phyloP scores from a whole-genome alignment of 2,888 invertebrate genomes.

The Tipula vernalis region DNA sequence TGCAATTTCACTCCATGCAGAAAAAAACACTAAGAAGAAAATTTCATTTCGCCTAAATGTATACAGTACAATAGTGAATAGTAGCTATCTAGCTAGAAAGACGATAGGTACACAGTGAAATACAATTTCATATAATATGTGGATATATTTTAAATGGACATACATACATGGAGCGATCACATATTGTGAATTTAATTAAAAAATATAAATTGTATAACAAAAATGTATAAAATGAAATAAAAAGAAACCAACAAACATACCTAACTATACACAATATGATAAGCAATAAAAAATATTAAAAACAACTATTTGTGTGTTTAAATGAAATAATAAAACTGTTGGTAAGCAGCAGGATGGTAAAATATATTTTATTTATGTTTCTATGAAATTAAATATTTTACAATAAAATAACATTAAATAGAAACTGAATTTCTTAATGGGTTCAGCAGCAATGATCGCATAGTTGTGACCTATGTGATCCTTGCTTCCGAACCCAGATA shows the following conservation, averaged over 20 bases:
- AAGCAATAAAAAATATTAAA: neutral
- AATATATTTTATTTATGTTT: no score
- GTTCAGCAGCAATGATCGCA: no score
- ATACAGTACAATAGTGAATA: neutral
- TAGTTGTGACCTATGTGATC: no score
- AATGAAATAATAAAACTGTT: neutral
- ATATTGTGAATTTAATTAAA: neutral
- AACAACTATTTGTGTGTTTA: neutral
- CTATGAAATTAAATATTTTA: no score
- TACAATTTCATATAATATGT: neutral
- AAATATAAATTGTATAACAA: neutral
- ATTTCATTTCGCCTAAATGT: neutral
- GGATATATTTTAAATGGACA: neutral
- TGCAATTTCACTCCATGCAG: neutral
- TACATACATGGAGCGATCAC: neutral
- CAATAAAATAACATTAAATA: no score
- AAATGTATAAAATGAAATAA: neutral
- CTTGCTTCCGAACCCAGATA: no score
- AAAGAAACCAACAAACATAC: neutral
- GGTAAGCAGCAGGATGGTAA: neutral
- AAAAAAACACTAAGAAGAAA: neutral
- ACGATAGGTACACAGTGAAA: neutral
- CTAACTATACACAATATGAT: neutral
- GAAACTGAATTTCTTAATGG: no score
- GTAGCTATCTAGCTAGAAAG: neutral